These are phyloP conservation scores for Sarcophaga rosellei DNA, from an alignment of 2,888 invertebrate species.

Conservation along the genomic window DNA sequence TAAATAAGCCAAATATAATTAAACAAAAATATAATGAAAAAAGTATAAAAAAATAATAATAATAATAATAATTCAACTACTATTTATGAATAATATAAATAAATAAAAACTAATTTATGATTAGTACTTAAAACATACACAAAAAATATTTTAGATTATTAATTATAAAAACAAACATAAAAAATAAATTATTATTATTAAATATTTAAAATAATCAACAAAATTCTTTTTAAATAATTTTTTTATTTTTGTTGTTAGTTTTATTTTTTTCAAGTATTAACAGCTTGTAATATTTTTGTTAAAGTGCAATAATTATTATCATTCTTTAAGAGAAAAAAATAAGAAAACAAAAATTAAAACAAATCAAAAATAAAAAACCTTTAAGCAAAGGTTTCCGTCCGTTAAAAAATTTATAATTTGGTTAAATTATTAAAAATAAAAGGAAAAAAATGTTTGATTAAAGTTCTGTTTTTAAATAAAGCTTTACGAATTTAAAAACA, in stretches of 20 bases:
- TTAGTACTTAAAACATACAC: conserved; percentile 48
- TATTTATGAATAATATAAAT: conserved; percentile 43
- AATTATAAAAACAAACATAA: conserved; percentile 40
- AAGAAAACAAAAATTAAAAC: conserved; percentile 20
- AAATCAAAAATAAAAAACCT: conserved; percentile 56
- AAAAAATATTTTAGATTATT: conserved; percentile 60
- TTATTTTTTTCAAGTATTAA: background rate
- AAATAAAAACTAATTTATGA: conserved; percentile 49
- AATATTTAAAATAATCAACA: conserved; percentile 22
- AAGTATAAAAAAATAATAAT: conserved; percentile 41
- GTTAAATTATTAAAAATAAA: background rate
- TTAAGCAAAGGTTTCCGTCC: conserved; percentile 67
- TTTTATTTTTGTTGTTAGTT: conserved; percentile 17
- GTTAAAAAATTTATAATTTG: conserved; percentile 57
- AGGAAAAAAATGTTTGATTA: conserved; percentile 4
- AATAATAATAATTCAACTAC: conserved; percentile 52
- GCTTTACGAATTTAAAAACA: conserved; percentile 25
- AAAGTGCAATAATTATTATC: conserved; percentile 48
- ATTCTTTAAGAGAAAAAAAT: conserved; percentile 11
- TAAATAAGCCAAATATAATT: conserved; percentile 79
- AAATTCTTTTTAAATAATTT: background rate
- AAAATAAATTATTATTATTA: conserved; percentile 16
- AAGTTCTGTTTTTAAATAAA: conserved; percentile 29
- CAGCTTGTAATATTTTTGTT: conserved; percentile 35
- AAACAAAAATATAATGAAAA: conserved; percentile 57